phyloP scores from a whole-genome alignment of 2,888 invertebrate species.

The Limnephilus marmoratus region DNA sequence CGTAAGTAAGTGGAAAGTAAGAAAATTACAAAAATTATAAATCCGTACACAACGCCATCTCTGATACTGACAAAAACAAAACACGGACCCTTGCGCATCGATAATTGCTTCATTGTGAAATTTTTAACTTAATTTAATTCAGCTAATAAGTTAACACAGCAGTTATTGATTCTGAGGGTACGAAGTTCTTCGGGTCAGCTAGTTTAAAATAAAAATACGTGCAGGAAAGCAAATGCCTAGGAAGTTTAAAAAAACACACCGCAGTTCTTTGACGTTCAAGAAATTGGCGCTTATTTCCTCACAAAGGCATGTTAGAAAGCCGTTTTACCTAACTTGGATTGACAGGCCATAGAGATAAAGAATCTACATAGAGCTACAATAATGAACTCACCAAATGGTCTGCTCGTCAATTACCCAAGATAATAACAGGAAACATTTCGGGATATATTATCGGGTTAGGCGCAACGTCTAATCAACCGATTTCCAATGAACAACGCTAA shows the following conservation, averaged over 20 bases:
- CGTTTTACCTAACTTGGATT: slow-evolving; percentile 48
- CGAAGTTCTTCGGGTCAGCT: too few relatives aligned
- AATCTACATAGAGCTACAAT: slow-evolving; percentile 26
- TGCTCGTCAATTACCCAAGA: slow-evolving; percentile 27
- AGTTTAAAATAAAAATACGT: not conserved
- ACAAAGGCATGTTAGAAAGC: slow-evolving; percentile 43
- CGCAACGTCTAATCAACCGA: slow-evolving; percentile 8
- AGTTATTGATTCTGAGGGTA: too few relatives aligned
- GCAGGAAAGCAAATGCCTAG: not conserved
- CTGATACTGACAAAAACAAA: too few relatives aligned
- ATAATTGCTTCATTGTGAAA: too few relatives aligned
- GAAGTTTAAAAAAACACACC: slow-evolving; percentile 20
- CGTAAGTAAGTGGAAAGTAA: too few relatives aligned
- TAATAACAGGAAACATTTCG: slow-evolving; percentile 43
- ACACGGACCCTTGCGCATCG: too few relatives aligned
- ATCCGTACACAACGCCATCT: too few relatives aligned
- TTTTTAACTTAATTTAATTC: too few relatives aligned
- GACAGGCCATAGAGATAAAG: slow-evolving; percentile 30
- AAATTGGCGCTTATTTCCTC: slow-evolving; percentile 12
- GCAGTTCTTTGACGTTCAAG: slow-evolving; percentile 2
- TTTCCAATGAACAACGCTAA: not conserved
- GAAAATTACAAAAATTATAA: too few relatives aligned
- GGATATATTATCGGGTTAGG: slow-evolving; percentile 18
- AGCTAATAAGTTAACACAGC: too few relatives aligned
- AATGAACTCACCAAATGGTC: slow-evolving; percentile 26